These are phyloP conservation scores for Tiaroga cobitis DNA, from an alignment of 2,797 vertebrate species.

Conservation along the genomic window DNA sequence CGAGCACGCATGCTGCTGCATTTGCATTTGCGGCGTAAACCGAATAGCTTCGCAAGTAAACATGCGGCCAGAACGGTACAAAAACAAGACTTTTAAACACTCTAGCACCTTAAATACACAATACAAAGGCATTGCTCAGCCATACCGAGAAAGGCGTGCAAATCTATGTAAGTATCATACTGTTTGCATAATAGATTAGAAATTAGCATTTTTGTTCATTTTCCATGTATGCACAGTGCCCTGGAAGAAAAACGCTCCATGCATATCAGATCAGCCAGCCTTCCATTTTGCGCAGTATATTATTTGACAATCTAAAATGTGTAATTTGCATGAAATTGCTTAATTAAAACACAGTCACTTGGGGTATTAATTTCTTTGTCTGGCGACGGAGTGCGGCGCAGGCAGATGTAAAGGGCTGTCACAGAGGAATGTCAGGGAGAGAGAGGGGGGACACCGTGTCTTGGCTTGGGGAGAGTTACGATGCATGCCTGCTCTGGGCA, in stretches of 20 bases:
- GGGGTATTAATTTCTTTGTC: constrained; percentile 99
- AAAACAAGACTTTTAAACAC: constrained; percentile 73
- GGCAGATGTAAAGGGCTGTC: constrained; percentile 98
- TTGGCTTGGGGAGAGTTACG: constrained; percentile 81
- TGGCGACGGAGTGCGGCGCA: constrained; percentile 97
- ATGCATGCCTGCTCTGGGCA: constrained; percentile 93
- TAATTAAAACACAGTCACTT: constrained; percentile 99
- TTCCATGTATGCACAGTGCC: constrained; percentile 98
- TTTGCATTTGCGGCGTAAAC: constrained; percentile 33
- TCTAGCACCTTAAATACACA: constrained; percentile 91
- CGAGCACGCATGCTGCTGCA: not conserved
- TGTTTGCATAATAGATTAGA: constrained; percentile 99
- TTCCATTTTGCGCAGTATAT: constrained; percentile 99
- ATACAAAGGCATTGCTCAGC: constrained; percentile 94
- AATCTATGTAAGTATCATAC: constrained; percentile 99
- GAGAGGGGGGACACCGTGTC: constrained; percentile 72
- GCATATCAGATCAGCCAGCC: constrained; percentile 99
- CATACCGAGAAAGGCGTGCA: constrained; percentile 92
- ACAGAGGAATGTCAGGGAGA: constrained; percentile 96
- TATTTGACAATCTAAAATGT: constrained; percentile 99
- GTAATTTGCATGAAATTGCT: constrained; percentile 99
- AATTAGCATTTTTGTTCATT: constrained; percentile 99
- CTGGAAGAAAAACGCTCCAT: constrained; percentile 99
- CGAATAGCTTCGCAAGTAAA: constrained; percentile 30
- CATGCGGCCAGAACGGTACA: constrained; percentile 36